Conservation (phyloP, 1,140 invertebrate species). For the Drosophila gunungcola region DNA sequence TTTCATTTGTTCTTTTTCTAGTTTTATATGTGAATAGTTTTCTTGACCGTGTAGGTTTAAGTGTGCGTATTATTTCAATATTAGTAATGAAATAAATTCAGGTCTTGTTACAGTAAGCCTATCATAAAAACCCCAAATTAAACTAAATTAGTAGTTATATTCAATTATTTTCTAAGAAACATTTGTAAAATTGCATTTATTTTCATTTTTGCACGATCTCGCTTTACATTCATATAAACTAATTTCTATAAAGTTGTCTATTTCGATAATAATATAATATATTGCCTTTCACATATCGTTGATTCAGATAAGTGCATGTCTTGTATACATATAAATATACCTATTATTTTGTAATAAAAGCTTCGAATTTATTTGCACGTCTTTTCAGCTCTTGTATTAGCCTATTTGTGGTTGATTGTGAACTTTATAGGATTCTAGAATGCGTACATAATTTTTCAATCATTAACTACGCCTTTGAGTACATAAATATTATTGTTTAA, state of each 20-base stretch:
- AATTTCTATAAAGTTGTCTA: constrained; percentile 50
- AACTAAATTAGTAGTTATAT: not conserved
- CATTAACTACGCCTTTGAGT: constrained; percentile 28
- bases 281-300: constrained; percentile 52
- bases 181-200: constrained; percentile 54
- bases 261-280: constrained; percentile 40
- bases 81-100: too few species aligned
- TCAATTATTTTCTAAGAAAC: constrained; percentile 47
- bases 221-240: constrained; percentile 52
- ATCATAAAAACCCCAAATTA: not conserved
- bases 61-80: too few species aligned
- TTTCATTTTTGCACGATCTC: constrained; percentile 27
- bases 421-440: constrained; percentile 33
- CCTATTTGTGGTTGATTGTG: constrained; percentile 47
- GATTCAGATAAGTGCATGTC: constrained; percentile 46
- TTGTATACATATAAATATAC: constrained; percentile 54
- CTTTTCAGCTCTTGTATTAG: constrained; percentile 59
- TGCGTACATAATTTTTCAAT: not conserved
- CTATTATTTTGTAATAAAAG: constrained; percentile 51
- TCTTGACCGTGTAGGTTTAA: not conserved
- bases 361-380: constrained; percentile 59
- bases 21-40: not conserved
- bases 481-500: constrained; percentile 34
- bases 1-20: constrained; percentile 4
- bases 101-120: too few species aligned